Conservation (phyloP, 2,888 invertebrate genomes). For the Archaeoteleia sp. region DNA sequence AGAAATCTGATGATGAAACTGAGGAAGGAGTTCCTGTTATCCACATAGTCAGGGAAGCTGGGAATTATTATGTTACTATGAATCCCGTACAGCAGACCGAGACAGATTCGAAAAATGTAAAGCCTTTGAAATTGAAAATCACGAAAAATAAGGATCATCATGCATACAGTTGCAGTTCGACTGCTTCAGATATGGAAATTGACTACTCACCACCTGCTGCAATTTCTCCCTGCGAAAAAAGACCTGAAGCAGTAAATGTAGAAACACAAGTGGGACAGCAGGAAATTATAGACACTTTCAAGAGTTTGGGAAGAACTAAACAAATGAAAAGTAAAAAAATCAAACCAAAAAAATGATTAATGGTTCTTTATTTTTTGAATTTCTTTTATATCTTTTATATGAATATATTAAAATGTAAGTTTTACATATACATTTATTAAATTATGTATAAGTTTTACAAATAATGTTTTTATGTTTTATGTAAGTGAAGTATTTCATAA, state of each 20-base stretch:
- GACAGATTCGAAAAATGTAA: constrained; percentile 21
- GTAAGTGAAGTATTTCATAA: constrained; percentile 3
- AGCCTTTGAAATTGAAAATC: constrained; percentile 63
- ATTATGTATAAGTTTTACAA: too few relatives aligned
- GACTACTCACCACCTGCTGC: constrained; percentile 63
- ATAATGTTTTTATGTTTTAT: too few relatives aligned
- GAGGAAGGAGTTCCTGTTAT: constrained; percentile 63
- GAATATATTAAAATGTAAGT: too few relatives aligned
- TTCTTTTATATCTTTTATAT: neutral
- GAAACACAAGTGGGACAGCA: constrained; percentile 60
- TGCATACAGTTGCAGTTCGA: constrained; percentile 53
- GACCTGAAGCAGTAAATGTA: constrained; percentile 44
- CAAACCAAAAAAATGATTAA: constrained; percentile 7
- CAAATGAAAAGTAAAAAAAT: constrained; percentile 10
- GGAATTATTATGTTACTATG: constrained; percentile 64
- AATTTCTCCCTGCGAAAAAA: constrained; percentile 47
- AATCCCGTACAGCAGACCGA: constrained; percentile 41
- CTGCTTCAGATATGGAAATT: constrained; percentile 62
- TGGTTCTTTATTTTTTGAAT: neutral
- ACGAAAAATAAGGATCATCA: constrained; percentile 57
- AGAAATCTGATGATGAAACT: constrained; percentile 44
- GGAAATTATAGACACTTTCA: constrained; percentile 55
- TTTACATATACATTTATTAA: too few relatives aligned
- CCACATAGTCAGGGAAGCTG: constrained; percentile 63
- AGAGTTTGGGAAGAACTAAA: constrained; percentile 5